phyloP scores from a whole-genome alignment of 2,888 invertebrate species.

The Ernsta delagoae region DNA sequence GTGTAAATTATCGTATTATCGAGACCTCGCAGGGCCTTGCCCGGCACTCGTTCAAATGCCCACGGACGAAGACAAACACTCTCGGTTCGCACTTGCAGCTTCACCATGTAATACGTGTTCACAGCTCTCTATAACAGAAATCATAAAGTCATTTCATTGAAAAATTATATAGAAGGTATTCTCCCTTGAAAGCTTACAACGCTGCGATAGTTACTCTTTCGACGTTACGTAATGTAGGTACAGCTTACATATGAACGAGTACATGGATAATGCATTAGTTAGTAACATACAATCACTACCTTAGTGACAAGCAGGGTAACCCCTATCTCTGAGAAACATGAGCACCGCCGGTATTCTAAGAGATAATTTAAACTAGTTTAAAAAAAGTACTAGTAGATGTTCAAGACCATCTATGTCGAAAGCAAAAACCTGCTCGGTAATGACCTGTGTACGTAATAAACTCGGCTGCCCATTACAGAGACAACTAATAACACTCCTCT shows the following conservation, averaged over 20 bases:
- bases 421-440: constrained; percentile 42
- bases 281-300: constrained; percentile 19
- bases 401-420: constrained; percentile 40
- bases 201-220: too few relatives aligned
- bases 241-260: constrained; percentile 12
- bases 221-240: constrained; percentile 15
- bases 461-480: constrained; percentile 37
- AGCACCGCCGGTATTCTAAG: constrained; percentile 31
- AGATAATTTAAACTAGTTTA: constrained; percentile 37
- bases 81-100: constrained; percentile 94
- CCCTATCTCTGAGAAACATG: constrained; percentile 28
- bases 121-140: constrained; percentile 87
- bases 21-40: constrained; percentile 94
- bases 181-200: not conserved
- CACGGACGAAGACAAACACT: constrained; percentile 96
- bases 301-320: constrained; percentile 18
- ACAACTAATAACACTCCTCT: constrained; percentile 41
- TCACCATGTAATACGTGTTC: constrained; percentile 98
- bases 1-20: constrained; percentile 97
- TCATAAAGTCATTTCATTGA: constrained; percentile 3
- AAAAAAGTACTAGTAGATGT: constrained; percentile 28
- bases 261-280: constrained; percentile 25
- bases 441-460: constrained; percentile 36
- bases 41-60: constrained; percentile 97
- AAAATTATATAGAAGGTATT: not conserved